Conservation (phyloP, 2,888 invertebrate species). For the Synergus itoensis region DNA sequence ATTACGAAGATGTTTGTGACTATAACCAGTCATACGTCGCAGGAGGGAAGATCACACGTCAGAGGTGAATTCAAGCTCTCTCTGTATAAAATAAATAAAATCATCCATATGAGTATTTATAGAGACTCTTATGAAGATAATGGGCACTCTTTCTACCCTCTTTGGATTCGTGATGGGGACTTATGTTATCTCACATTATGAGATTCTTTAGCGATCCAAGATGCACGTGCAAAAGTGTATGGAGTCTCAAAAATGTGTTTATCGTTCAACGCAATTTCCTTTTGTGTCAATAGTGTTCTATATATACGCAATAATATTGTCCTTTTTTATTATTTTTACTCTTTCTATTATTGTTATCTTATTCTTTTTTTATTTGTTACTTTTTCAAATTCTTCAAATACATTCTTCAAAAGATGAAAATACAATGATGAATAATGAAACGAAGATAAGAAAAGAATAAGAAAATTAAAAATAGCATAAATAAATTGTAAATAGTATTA, state of each 20-base stretch:
- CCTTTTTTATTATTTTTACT: neutral
- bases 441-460: neutral
- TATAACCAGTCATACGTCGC: conserved; percentile 6
- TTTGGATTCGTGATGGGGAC: conserved; percentile 59
- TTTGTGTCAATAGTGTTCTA: neutral
- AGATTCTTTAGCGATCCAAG: conserved; percentile 52
- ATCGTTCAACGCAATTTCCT: neutral
- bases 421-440: neutral
- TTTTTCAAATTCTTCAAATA: no score
- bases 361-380: neutral
- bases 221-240: conserved; percentile 2
- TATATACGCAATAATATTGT: neutral
- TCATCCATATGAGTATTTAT: conserved; percentile 67
- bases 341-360: no score
- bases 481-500: neutral
- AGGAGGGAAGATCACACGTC: conserved; percentile 12
- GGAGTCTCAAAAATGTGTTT: conserved; percentile 50
- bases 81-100: conserved; percentile 64
- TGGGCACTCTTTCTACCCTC: conserved; percentile 54
- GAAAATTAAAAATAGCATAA: neutral
- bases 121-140: conserved; percentile 62
- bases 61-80: conserved; percentile 10
- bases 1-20: conserved; percentile 4
- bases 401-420: neutral
- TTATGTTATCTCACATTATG: conserved; percentile 65